Conservation (phyloP, 2,888 invertebrate species). For the Quadriops clusia region DNA sequence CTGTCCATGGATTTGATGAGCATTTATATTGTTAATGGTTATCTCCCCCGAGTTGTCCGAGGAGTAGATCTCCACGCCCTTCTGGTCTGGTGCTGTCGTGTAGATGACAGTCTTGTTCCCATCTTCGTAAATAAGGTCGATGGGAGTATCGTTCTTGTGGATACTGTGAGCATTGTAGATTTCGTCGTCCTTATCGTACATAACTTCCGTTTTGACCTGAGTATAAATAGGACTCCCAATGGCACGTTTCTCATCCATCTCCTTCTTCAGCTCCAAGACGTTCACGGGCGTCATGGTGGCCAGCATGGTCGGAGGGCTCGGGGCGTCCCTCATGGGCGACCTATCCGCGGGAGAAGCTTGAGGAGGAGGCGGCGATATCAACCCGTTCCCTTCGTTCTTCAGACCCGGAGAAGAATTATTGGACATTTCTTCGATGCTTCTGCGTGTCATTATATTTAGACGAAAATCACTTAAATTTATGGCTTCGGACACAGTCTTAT, state of each 20-base stretch:
- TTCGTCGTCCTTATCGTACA: slow-evolving; percentile 38
- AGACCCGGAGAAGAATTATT: slow-evolving; percentile 26
- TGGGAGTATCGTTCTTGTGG: slow-evolving; percentile 58
- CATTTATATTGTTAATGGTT: slow-evolving; percentile 35
- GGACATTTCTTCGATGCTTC: slow-evolving; percentile 26
- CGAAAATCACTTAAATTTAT: too few relatives aligned
- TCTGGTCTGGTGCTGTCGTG: slow-evolving; percentile 66
- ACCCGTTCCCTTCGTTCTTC: slow-evolving; percentile 24
- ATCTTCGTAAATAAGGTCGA: slow-evolving; percentile 74
- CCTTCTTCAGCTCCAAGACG: slow-evolving; percentile 60
- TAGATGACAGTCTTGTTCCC: slow-evolving; percentile 77
- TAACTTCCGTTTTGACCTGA: slow-evolving; percentile 45
- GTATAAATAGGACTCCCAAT: slow-evolving; percentile 45
- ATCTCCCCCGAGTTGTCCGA: slow-evolving; percentile 43
- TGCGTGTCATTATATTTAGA: slow-evolving; percentile 32
- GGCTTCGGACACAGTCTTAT: too few relatives aligned
- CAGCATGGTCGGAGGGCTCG: slow-evolving; percentile 61
- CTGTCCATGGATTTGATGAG: slow-evolving; percentile 35
- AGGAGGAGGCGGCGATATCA: slow-evolving; percentile 38
- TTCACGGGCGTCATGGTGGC: slow-evolving; percentile 84
- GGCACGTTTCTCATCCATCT: slow-evolving; percentile 51
- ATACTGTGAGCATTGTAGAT: slow-evolving; percentile 39
- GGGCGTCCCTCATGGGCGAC: slow-evolving; percentile 42
- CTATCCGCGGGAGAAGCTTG: slow-evolving; percentile 40
- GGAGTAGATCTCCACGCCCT: slow-evolving; percentile 68